Evolutionary conservation across 1,140 invertebrate genomes (phyloP), one percentile per base, ranked within the genome.

Genomic region (Cecropterus lyciades): DNA sequence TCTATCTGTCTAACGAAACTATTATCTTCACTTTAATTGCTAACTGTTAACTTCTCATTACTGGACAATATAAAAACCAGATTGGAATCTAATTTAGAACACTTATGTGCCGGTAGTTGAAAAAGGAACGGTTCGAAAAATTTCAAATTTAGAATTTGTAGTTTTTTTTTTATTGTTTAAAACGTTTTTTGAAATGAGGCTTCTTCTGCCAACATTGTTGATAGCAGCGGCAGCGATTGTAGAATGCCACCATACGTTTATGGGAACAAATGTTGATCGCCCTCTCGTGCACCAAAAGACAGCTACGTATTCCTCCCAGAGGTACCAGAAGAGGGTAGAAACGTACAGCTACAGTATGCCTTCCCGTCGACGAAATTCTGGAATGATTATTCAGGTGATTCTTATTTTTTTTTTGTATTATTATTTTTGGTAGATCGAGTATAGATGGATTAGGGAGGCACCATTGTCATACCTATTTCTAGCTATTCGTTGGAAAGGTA

Each of bases 211-310:
- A 49, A 51, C 16, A 0, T 14, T 69, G n/a, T 53, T 30, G 9
- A 40, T 63, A 48, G 66, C 62, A 9, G 46, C 43, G 9, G 14
- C 63, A 11, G 62, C 62, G 7, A 6, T 65, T 4, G 57, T 65
- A 8, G 56, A 72, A 46, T 66, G 70, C 51, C 45, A 33, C 14
- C 65, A 69, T 17, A 66, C 63, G 0, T 72, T 72, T 30, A 48
- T 72, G 57, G 70, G 70, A 9, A 63, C 70, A 1, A 72, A 69
- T 17, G 46, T 72, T 1, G 24, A 49, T 1, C 48, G 66, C 15
- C 65, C 60, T 48, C 20, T 65, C 20, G 57, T 68, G 14, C 42
- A 55, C 16, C 16, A 56, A 13, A 13, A 55, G 8, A 62, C 16
- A 2, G 53, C 65, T 11, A 65, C 24, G n/a, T 72, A 62, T 33